Evolutionary conservation across 2,113 vertebrate species (phyloP).

Genomic region (Gasterosteus nipponicus): DNA sequence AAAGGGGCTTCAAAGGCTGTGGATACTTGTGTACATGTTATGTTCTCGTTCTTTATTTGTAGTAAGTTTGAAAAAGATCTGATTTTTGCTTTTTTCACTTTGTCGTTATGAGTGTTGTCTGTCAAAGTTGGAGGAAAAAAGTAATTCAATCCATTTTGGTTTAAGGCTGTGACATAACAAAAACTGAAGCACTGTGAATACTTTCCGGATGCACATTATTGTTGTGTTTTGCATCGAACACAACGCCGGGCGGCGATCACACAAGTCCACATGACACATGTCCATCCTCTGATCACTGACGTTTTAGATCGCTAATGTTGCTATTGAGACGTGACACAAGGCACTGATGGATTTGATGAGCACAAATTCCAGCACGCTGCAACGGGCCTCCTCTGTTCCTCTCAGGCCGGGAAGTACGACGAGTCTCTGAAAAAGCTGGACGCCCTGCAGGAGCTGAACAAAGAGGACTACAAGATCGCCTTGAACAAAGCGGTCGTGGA

Average conservation of each 20-base stretch:
- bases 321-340: neutral
- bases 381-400: neutral
- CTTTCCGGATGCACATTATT: too few relatives aligned
- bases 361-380: neutral
- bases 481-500: conserved; percentile 94
- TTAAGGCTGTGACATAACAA: too few relatives aligned
- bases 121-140: too few relatives aligned
- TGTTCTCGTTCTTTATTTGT: too few relatives aligned
- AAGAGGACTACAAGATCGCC: conserved; percentile 96
- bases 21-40: too few relatives aligned
- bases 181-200: too few relatives aligned
- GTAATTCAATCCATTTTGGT: too few relatives aligned
- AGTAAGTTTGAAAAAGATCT: too few relatives aligned
- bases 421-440: conserved; percentile 89
- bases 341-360: neutral
- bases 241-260: neutral
- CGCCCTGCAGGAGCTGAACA: conserved; percentile 92
- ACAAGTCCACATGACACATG: neutral
- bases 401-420: conserved; percentile 91
- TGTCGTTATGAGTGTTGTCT: too few relatives aligned
- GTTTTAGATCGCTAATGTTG: neutral
- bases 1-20: too few relatives aligned
- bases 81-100: too few relatives aligned
- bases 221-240: too few relatives aligned
- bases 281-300: neutral